These are phyloP conservation scores for Capitulum mitella DNA, from an alignment of 2,888 invertebrate genomes.

Conservation along the genomic window DNA sequence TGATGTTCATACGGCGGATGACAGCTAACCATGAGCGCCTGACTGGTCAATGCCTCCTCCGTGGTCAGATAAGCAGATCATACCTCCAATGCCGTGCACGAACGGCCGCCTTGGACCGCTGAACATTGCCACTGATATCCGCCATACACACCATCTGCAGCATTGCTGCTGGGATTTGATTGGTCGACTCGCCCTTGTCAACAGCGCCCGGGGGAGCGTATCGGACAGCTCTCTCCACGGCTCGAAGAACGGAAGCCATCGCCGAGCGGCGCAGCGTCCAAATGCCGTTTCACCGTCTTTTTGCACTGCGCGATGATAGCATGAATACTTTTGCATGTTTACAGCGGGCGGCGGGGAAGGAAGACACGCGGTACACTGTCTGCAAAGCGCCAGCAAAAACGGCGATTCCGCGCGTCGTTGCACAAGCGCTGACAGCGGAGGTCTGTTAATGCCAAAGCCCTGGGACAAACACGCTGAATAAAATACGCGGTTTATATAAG, in stretches of 20 bases:
- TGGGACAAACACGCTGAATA: not conserved
- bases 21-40: too few relatives aligned
- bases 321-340: slow-evolving; percentile 4
- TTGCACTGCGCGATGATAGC: not conserved
- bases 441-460: not conserved
- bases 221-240: not conserved
- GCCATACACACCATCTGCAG: too few relatives aligned
- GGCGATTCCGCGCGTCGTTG: not conserved
- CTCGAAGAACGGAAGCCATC: not conserved
- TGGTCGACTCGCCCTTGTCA: too few relatives aligned
- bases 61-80: too few relatives aligned
- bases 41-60: too few relatives aligned
- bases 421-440: slow-evolving; percentile 3
- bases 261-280: not conserved
- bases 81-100: too few relatives aligned
- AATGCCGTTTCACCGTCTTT: not conserved
- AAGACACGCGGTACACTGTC: not conserved
- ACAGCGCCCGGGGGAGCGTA: too few relatives aligned
- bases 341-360: not conserved
- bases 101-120: too few relatives aligned
- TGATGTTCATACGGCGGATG: too few relatives aligned
- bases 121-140: too few relatives aligned
- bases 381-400: not conserved
- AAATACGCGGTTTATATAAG: not conserved
- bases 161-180: too few relatives aligned